Evolutionary conservation across 2,797 vertebrate genomes (phyloP).

Genomic region (Takifugu rubripes): DNA sequence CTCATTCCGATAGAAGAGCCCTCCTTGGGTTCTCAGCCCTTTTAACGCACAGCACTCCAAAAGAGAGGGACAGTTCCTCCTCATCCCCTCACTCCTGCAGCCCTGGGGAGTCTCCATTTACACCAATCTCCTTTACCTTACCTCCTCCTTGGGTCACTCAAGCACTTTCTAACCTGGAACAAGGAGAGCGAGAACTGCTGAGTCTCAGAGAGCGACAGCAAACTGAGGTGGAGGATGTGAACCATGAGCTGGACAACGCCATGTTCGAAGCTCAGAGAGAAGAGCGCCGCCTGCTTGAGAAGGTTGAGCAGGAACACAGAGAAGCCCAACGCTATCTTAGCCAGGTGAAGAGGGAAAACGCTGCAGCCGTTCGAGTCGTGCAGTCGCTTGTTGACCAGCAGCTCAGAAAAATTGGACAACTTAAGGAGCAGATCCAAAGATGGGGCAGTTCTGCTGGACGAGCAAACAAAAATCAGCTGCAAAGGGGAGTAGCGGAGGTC

Average conservation of each 20-base stretch:
- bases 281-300: constrained; percentile 70
- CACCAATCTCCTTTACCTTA: constrained; percentile 36
- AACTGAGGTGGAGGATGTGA: constrained; percentile 68
- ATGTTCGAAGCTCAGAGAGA: constrained; percentile 65
- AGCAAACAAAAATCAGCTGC: constrained; percentile 65
- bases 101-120: constrained; percentile 48
- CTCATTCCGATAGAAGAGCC: constrained; percentile 67
- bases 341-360: constrained; percentile 74
- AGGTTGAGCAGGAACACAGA: constrained; percentile 67
- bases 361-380: constrained; percentile 62
- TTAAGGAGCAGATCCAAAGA: constrained; percentile 72
- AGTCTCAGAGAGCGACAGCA: constrained; percentile 65
- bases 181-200: constrained; percentile 65
- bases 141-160: constrained; percentile 67
- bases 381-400: constrained; percentile 71
- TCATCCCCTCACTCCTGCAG: constrained; percentile 30
- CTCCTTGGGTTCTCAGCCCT: constrained; percentile 66
- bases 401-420: constrained; percentile 63
- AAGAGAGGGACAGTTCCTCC: constrained; percentile 35
- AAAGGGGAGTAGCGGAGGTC: constrained; percentile 63
- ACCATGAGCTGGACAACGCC: constrained; percentile 65
- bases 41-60: constrained; percentile 51
- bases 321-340: constrained; percentile 63
- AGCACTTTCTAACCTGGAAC: constrained; percentile 69
- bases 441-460: constrained; percentile 61